Percentiles rank a stretch among this genome's conserved stretches.
Evolutionary conservation across 37 sponge, comb jelly and placozoan genomes (phyloP).

Genomic region (Agelas oroides): DNA sequence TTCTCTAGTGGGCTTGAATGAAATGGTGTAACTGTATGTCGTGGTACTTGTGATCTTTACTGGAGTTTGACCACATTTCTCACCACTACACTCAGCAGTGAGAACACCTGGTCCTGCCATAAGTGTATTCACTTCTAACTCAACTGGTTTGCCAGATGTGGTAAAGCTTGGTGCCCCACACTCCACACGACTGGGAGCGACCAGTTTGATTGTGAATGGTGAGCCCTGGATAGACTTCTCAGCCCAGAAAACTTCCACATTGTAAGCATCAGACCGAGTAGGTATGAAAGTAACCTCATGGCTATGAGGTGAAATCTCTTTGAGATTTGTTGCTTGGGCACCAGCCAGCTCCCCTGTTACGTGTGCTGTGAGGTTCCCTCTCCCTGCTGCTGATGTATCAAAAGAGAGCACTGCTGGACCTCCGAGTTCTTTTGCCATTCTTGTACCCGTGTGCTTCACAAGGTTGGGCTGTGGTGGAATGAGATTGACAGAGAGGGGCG

Average conservation of each 20-base stretch:
- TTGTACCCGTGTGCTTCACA: conserved; percentile 13
- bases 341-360: conserved; percentile 45
- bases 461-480: neutral
- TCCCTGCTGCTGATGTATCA: conserved; percentile 64
- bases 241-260: conserved; percentile 61
- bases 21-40: neutral
- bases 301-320: neutral
- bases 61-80: conserved; percentile 18
- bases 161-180: conserved; percentile 3
- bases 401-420: conserved; percentile 27
- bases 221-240: conserved; percentile 45
- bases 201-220: conserved; percentile 48
- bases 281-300: conserved; percentile 21
- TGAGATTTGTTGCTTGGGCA: conserved; percentile 15
- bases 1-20: conserved; percentile 33
- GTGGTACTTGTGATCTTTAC: conserved; percentile 27
- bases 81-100: conserved; percentile 45
- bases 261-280: conserved; percentile 47
- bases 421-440: neutral
- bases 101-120: conserved; percentile 50
- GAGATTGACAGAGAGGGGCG: conserved; percentile 64
- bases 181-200: conserved; percentile 20
- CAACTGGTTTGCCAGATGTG: conserved; percentile 17
- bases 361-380: conserved; percentile 45
- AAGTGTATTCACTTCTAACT: conserved; percentile 1